Evolutionary conservation across 2,797 vertebrate genomes (phyloP).

Genomic region (Yasuhikotakia modesta): DNA sequence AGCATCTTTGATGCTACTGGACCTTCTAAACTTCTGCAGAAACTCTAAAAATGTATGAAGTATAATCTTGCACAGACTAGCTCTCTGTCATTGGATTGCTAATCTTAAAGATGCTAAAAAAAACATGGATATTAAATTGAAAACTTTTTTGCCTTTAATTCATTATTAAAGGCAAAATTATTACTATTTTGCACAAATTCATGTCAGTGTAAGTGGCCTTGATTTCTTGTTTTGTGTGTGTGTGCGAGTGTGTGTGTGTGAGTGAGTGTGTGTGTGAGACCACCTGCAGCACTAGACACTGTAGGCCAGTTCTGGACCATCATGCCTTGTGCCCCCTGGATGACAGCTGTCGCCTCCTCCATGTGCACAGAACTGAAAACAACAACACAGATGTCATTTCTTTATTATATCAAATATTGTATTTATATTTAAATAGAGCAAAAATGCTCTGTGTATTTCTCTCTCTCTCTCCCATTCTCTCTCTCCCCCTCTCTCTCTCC

Average conservation of each 20-base stretch:
- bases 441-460: neutral
- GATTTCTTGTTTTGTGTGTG: too few species aligned
- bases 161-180: too few species aligned
- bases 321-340: slow-evolving; percentile 82
- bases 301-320: slow-evolving; percentile 98
- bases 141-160: slow-evolving; percentile 17
- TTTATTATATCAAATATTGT: neutral
- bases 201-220: slow-evolving; percentile 18
- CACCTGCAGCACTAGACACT: slow-evolving; percentile 93
- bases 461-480: too few species aligned
- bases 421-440: neutral
- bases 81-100: neutral
- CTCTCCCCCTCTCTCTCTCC: too few species aligned
- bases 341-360: slow-evolving; percentile 88
- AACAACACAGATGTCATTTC: slow-evolving; percentile 28
- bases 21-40: too few species aligned
- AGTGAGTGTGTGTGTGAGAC: slow-evolving; percentile 3
- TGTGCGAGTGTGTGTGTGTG: too few species aligned
- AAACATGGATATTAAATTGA: too few species aligned
- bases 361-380: slow-evolving; percentile 89
- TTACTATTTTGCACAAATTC: slow-evolving; percentile 36
- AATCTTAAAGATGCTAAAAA: slow-evolving; percentile 1
- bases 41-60: too few species aligned
- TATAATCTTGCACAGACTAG: neutral
- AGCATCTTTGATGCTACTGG: too few species aligned